Percentiles rank a stretch among this genome's conserved stretches.
Evolutionary conservation across 2,888 invertebrate genomes (phyloP).

Genomic region (Rhamphomyia laevipes): DNA sequence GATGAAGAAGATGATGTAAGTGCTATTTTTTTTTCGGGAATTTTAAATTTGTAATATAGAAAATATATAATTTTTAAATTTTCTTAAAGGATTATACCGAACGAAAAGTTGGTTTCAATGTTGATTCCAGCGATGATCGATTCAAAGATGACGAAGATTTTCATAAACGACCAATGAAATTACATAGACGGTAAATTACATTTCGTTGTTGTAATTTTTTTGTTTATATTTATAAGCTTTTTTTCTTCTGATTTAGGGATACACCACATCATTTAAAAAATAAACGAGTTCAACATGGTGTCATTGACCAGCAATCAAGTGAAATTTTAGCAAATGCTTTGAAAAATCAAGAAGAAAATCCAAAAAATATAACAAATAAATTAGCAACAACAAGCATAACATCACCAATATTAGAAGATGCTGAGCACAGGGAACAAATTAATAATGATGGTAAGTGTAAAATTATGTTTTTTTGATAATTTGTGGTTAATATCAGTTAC

Average conservation of each 20-base stretch:
- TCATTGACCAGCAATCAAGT: conserved; percentile 57
- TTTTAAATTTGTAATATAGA: neutral
- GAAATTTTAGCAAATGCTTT: conserved; percentile 44
- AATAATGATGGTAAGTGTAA: neutral
- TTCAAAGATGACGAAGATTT: conserved; percentile 32
- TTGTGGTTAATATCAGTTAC: too few relatives aligned
- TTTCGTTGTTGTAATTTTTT: too few relatives aligned
- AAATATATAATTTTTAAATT: neutral
- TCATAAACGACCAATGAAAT: conserved; percentile 35
- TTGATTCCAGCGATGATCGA: conserved; percentile 27
- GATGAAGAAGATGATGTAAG: conserved; percentile 50
- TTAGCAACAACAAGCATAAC: conserved; percentile 22
- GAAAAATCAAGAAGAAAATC: conserved; percentile 26
- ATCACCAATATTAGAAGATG: conserved; percentile 33
- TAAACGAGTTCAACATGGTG: conserved; percentile 67
- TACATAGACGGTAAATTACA: conserved; percentile 32
- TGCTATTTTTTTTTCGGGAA: neutral
- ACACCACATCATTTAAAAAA: conserved; percentile 99
- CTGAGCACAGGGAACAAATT: conserved; percentile 16
- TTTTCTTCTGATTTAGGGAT: conserved; percentile 70
- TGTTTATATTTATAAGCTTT: neutral
- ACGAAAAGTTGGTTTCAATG: conserved; percentile 53
- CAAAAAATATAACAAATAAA: conserved; percentile 18
- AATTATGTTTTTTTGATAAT: too few relatives aligned
- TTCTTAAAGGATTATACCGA: conserved; percentile 39